A percentile compares a stretch with the other conserved stretches of the same genome.
Conservation (phyloP, 2,113 vertebrate species). For the Natator depressus region DNA sequence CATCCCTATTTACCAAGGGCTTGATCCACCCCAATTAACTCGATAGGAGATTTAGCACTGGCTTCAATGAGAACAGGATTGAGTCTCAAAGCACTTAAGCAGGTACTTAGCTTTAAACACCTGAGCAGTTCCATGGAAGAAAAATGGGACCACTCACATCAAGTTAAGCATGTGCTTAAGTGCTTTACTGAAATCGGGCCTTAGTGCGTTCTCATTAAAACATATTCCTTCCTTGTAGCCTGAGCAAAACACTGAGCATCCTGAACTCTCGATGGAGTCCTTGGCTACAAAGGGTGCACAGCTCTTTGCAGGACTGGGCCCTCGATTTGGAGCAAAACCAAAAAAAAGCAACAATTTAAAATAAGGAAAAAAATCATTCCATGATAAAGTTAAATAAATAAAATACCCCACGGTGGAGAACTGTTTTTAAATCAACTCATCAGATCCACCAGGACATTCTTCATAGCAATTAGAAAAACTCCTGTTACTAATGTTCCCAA, state of each 20-base stretch:
- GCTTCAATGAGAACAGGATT: not conserved
- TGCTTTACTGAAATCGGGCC: not conserved
- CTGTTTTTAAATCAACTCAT: slow-evolving; percentile 24
- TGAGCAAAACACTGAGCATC: rapidly evolving
- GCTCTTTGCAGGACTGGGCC: not conserved
- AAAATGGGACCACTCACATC: not conserved
- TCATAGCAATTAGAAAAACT: slow-evolving; percentile 47
- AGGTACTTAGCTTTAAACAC: not conserved
- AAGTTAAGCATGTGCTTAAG: not conserved
- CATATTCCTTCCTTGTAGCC: not conserved
- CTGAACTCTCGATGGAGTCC: not conserved
- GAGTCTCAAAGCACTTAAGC: not conserved
- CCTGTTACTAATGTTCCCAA: slow-evolving; percentile 14
- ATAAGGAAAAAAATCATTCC: not conserved
- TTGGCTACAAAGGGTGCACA: rapidly evolving
- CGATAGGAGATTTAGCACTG: not conserved
- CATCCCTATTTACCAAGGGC: not conserved
- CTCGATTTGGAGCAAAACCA: not conserved
- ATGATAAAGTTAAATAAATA: not conserved
- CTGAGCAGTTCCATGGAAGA: not conserved
- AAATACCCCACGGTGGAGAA: not conserved
- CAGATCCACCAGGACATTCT: slow-evolving; percentile 41
- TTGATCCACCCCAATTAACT: not conserved
- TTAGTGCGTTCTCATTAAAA: rapidly evolving
- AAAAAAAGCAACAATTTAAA: not conserved